Base-by-base conservation (phyloP, 2,888 invertebrate genomes). In the Coleophora deauratella region DNA sequence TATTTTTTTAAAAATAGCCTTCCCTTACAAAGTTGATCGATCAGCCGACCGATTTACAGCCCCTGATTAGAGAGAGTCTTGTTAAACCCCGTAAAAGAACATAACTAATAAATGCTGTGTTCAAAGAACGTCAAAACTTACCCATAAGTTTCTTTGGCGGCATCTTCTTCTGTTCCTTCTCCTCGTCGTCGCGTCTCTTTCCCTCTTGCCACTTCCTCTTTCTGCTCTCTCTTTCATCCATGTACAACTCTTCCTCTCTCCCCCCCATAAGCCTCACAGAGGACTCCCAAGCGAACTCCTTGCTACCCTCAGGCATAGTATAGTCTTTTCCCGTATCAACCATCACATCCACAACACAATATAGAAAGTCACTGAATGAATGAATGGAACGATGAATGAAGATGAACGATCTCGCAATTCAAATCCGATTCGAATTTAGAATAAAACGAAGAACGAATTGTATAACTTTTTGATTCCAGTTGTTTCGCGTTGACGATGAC, bases 401-500 rank as follows among this genome's bases (percentile, higher is more conserved):
- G 59, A 55, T 56, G 59, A 55, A 21, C 6, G 21, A 21, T 3
- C 21, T 21, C 21, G 21, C 3, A 21, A 21, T 21, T 49, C 42
- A 51, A 49, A 54, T 9, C 40, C 44, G 44, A 54, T 12, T 8
- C n/a, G 14, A 62, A 66, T 86, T 93, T 94, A 94, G 84, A 94
- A 94, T 76, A 94, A 89, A 55, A 94, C 94, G 76, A 94, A 94
- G 85, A 94, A 94, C 47, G 93, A 93, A 84, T 94, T 94, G 86
- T 94, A 94, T 71, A 94, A 86, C 78, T 94, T 94, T 82, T 94
- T 94, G 66, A 94, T 93, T 47, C 94, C 94, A 37, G 93, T 93
- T 21, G 93, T 92, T 77, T 94, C 93, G 68, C 93, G 87, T 77
- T 94, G 93, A 64, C 93, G 90, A 72, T 93, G 93, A 70, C 92